phyloP scores from a whole-genome alignment of 2,888 invertebrate species.

The Timandra comae region DNA sequence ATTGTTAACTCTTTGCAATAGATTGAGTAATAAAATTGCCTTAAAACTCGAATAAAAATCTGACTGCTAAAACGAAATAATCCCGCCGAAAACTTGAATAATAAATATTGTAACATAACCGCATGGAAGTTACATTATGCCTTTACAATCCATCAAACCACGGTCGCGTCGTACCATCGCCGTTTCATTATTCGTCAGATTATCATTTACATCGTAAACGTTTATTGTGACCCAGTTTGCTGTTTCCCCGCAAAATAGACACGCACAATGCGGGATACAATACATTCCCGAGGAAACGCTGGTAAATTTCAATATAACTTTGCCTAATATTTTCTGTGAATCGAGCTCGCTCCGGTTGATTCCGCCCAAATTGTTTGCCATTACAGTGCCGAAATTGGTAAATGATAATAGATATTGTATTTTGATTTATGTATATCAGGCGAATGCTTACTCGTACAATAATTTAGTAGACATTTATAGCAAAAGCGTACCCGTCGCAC shows the following conservation, averaged over 20 bases:
- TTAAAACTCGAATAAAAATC: no score
- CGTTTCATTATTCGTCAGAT: conserved; percentile 50
- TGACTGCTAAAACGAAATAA: no score
- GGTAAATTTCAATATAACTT: conserved; percentile 20
- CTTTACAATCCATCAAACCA: conserved; percentile 19
- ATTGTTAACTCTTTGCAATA: no score
- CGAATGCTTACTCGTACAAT: no score
- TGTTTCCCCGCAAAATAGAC: conserved; percentile 37
- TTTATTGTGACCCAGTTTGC: conserved; percentile 60
- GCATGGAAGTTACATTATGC: conserved; percentile 13
- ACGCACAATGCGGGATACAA: conserved; percentile 39
- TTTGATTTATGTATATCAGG: no score
- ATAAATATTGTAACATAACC: conserved; percentile 3
- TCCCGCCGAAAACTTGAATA: no score
- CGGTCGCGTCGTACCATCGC: conserved; percentile 33
- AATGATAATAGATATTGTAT: no score
- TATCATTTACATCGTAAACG: conserved; percentile 59
- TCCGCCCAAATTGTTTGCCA: no score
- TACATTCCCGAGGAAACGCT: conserved; percentile 13
- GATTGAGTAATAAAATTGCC: no score
- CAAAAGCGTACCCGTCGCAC: no score
- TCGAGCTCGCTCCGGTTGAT: conserved; percentile 5
- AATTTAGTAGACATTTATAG: no score
- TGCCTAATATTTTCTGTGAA: conserved; percentile 8
- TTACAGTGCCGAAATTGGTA: no score